phyloP scores from a whole-genome alignment of 2,797 vertebrate species.

The Poecilia gillii region DNA sequence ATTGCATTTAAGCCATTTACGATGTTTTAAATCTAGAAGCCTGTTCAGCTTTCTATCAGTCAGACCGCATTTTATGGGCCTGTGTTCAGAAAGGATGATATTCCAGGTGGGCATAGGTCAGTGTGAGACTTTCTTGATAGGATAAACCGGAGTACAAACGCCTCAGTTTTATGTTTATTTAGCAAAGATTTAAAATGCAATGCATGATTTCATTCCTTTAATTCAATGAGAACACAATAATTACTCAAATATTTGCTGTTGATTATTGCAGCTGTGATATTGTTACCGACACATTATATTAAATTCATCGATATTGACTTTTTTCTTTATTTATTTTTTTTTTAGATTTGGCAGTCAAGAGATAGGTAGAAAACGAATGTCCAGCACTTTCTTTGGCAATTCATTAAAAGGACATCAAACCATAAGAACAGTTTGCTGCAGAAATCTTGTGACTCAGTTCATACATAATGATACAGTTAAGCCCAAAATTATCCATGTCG shows the following conservation, averaged over 20 bases:
- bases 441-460: not conserved
- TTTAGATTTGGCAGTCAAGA: too few species aligned
- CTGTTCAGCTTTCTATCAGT: slow-evolving; percentile 34
- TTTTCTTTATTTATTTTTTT: too few species aligned
- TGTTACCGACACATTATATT: not conserved
- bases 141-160: not conserved
- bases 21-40: slow-evolving; percentile 50
- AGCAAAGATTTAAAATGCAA: not conserved
- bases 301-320: not conserved
- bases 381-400: not conserved
- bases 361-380: too few species aligned
- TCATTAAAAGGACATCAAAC: not conserved
- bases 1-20: slow-evolving; percentile 61
- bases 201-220: not conserved
- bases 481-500: not conserved
- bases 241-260: not conserved
- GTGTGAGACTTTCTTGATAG: not conserved
- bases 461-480: not conserved
- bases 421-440: not conserved
- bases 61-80: slow-evolving; percentile 6
- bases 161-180: not conserved
- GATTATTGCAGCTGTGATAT: not conserved
- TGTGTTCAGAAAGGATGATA: not conserved
- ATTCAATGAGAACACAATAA: not conserved
- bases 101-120: not conserved